Evolutionary conservation across 2,113 vertebrate species (phyloP), one percentile per base, ranked within the genome.

Genomic region (Melanotaenia duboulayi): DNA sequence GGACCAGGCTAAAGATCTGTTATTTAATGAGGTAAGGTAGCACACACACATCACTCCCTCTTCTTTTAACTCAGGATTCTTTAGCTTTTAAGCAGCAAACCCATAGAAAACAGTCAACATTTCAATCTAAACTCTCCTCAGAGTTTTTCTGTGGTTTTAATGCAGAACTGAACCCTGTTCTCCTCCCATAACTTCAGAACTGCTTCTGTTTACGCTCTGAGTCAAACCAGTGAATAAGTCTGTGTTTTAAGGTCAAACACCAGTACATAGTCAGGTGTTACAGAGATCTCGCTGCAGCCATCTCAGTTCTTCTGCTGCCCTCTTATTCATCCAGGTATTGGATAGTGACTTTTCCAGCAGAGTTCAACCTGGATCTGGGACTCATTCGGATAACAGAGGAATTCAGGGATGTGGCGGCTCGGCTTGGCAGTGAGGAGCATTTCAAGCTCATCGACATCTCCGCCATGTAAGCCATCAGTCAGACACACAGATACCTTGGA

Each of bases 271-370:
- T n/a, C n/a, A n/a, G n/a, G n/a, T 16, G 13, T 42, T 5, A 16
- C 40, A 14, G 40, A 16, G 40, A 5, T 42, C 12, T 42, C 40
- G 14, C 40, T 42, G 40, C 12, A 42, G 40, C 40, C 19, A 40
- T 16, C 11, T 20, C 35, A 40, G 19, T 10, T 4, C 28, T 35
- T 11, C 2, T 10, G 32, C 17, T 11, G 37, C 12, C 4, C 23
- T 51, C 28, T 46, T 87, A 40, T 83, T 71, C 70, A 40, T 78
- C 42, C 50, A 99, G 98, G 93, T 99, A 97, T 92, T 99, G 98
- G 98, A 99, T 98, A 87, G 90, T 95, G 65, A 96, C 97, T 74
- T 99, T 99, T 84, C 98, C 98, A 69, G 98, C 98, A 0, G 98
- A 98, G 88, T 99, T 99, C 90, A 97, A 97, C 87, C 92, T 99